Evolutionary conservation across 2,113 vertebrate species (phyloP), one percentile per base, ranked within the genome.

Genomic region (Oreochromis spilurus): DNA sequence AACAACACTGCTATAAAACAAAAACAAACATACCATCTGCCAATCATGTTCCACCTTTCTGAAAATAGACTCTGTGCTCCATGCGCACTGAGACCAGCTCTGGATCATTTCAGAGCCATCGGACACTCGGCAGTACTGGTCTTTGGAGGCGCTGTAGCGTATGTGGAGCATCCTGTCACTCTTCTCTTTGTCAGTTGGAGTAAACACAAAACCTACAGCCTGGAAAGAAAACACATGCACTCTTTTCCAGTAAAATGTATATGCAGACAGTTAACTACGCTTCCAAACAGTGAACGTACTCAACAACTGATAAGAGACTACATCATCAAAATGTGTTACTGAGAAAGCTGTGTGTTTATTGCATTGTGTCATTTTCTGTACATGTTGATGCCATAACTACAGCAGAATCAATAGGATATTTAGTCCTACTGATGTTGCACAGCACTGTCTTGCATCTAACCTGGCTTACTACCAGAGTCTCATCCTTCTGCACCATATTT

Each of bases 41-140:
- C 99, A 99, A 89, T 99, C 99, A 16, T 91, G 92, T 93, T 99
- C 98, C 89, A 97, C 94, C 92, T 99, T 99, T 89, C 98, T 97
- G 95, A 97, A 97, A 24, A 99, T 45, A 1, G 96, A 97, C 79
- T 98, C 96, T 80, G 92, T 96, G 60, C 87, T 97, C 98, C 97
- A 99, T 84, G 96, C 93, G 53, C 97, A 98, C 54, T 92, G 92
- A 89, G 98, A 97, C 99, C 98, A 99, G 92, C 96, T 95, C 62
- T 43, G 91, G 84, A 97, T 96, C 60, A 93, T 89, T 86, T 98
- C 96, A 87, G 91, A 94, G 83, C 90, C 93, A 90, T 94, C 97
- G 87, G 97, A 98, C 91, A 97, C 84, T 72, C 97, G 95, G 36
- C 95, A 95, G 79, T 99, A 99, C 89, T 88, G 89, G 93, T 99